phyloP scores from a whole-genome alignment of 1,140 invertebrate species.

The Pemphigus obesinymphae region DNA sequence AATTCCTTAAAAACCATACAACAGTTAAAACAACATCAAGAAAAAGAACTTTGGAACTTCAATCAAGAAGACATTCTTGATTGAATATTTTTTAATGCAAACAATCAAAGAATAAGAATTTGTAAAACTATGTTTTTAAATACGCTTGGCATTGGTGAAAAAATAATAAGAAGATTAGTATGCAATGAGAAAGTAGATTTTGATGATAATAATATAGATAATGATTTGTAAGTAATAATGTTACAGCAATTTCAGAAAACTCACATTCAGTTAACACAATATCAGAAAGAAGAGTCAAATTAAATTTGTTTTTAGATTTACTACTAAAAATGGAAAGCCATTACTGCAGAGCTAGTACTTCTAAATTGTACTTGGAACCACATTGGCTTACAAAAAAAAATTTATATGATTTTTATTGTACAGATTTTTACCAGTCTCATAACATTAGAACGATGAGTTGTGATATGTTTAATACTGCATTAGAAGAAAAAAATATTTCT shows the following conservation, averaged over 20 bases:
- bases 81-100: slow-evolving; percentile 1
- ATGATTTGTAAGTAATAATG: neutral
- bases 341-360: neutral
- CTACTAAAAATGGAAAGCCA: neutral
- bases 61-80: neutral
- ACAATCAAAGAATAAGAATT: neutral
- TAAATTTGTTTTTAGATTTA: neutral
- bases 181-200: neutral
- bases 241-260: no score
- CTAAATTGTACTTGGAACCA: neutral
- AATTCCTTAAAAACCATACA: neutral
- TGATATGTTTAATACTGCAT: neutral
- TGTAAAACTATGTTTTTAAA: neutral
- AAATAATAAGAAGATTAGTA: neutral
- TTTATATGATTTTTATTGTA: neutral
- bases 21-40: neutral
- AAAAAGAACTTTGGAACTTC: neutral
- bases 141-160: neutral
- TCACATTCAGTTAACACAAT: no score
- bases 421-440: neutral
- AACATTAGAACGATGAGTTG: neutral
- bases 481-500: neutral
- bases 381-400: neutral
- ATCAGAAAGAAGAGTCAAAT: neutral
- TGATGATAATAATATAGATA: neutral